Evolutionary conservation across 2,888 invertebrate genomes (phyloP), one percentile per base, ranked within the genome.

Genomic region (Cryptocheilus praepositus): DNA sequence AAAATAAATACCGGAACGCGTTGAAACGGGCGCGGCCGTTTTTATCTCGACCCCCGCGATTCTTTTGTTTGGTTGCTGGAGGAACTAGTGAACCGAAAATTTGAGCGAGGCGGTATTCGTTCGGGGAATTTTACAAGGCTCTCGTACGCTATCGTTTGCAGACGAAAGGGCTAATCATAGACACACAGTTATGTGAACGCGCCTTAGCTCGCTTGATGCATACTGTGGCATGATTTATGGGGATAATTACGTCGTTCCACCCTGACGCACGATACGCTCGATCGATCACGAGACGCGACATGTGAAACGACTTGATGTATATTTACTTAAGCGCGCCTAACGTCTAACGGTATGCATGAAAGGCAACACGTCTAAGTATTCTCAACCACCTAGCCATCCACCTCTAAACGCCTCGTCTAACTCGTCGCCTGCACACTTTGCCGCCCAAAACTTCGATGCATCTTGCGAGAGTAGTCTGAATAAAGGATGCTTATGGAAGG

Each of bases 261-360:
- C 13, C 36, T 36, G 36, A 36, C 68, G 58, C 28, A 45, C 18
- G 46, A 28, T 53, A 49, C 18, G 19, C n/a, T 8, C 68, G 67
- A 76, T 76, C 68, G 64, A 67, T 76, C 73, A 69, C 11, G 28
- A 3, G 28, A 46, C 28, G 60, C 51, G 54, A 68, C 66, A 53
- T 25, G 61, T 51, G 45, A 18, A 44, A 56, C 43, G 45, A 60
- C 74, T 63, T 43, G 62, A 66, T 58, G 64, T 57, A 62, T 61
- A 62, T 74, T 71, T 66, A 67, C 58, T 46, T 57, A 36, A 36
- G 36, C 36, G 36, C 36, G 36, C 11, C 36, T 36, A 36, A 36
- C 36, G 36, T 1, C 36, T 2, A 2, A 11, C 44, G 51, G 52
- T 36, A 1, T 36, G 3, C 43, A 25, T 16, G 28, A 52, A 53